Evolutionary conservation across 2,113 vertebrate species (phyloP).

Genomic region (Tursiops truncatus): DNA sequence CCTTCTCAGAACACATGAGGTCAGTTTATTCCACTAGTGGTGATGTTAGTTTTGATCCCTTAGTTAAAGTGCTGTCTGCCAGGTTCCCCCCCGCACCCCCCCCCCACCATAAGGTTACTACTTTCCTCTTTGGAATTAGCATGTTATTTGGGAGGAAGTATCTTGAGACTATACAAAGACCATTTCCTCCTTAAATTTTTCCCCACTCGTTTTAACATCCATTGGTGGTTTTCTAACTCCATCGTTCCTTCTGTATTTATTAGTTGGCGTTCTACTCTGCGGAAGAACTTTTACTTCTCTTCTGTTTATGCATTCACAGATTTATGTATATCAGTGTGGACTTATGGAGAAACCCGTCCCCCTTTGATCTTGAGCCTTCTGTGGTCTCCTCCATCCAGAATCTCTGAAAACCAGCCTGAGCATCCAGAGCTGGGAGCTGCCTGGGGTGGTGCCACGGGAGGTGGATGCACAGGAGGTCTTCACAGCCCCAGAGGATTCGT

Average conservation of each 20-base stretch:
- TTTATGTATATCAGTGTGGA: not conserved
- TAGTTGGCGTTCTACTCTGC: not conserved
- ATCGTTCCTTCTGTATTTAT: not conserved
- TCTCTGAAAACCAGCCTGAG: not conserved
- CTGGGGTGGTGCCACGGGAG: not conserved
- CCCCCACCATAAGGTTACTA: not conserved
- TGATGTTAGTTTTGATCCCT: not conserved
- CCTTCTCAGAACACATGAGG: not conserved
- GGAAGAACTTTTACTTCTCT: not conserved
- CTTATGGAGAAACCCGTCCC: not conserved
- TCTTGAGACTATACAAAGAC: not conserved
- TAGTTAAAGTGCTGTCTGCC: not conserved
- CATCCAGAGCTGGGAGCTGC: not conserved
- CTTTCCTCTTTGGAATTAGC: not conserved
- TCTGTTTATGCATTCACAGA: not conserved
- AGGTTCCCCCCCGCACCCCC: not conserved
- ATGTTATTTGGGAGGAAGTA: not conserved
- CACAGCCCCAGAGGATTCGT: not conserved
- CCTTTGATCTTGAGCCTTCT: not conserved
- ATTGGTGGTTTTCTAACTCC: not conserved
- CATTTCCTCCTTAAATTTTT: not conserved
- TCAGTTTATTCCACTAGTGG: not conserved
- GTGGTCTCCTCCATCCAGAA: not conserved
- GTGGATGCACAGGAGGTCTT: not conserved
- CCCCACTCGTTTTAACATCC: not conserved